Evolutionary conservation across 2,113 vertebrate genomes (phyloP), one percentile per base, ranked within the genome.

Genomic region (Grallaria varia): DNA sequence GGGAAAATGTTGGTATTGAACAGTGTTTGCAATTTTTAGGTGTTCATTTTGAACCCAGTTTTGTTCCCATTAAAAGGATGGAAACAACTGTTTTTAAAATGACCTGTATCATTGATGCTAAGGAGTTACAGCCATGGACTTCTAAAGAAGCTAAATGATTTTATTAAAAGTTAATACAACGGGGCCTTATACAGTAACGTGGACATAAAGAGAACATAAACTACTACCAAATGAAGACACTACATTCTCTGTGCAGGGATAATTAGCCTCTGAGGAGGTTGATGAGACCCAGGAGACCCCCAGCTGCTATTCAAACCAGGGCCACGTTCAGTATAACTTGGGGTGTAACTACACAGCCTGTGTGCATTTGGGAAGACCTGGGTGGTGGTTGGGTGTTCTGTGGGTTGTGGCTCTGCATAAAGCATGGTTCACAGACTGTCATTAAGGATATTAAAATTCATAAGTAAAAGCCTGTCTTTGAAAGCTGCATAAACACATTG

Each of bases 91-190:
- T 45, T 45, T 94, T 89, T 66, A 89, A 45, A 96, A 91, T 58
- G 12, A 78, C 50, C 37, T 18, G 56, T 88, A 49, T 35, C 62
- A 45, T 64, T 66, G 74, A 69, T 47, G 59, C 53, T 62, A 56
- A 72, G 37, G 44, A 75, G 30, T 82, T 87, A 60, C 22, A 76
- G 71, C 71, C 78, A 76, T 5, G 22, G 69, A 75, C 42, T 92
- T 81, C 59, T 45, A 66, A 69, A 53, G 77, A 84, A 94, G 35
- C 19, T 10, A 89, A 87, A 40, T 55, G 42, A 77, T 93, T 93
- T 95, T 88, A 91, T 90, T 88, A 76, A 62, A 88, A 66, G 33
- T 85, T 73, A 79, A 72, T 92, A 58, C 68, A 77, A n/a, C 18
- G 16, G 64, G 56, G 17, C 55, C 39, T 81, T 75, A 44, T 33